phyloP scores from a whole-genome alignment of 2,113 vertebrate genomes.

The Felis chaus region DNA sequence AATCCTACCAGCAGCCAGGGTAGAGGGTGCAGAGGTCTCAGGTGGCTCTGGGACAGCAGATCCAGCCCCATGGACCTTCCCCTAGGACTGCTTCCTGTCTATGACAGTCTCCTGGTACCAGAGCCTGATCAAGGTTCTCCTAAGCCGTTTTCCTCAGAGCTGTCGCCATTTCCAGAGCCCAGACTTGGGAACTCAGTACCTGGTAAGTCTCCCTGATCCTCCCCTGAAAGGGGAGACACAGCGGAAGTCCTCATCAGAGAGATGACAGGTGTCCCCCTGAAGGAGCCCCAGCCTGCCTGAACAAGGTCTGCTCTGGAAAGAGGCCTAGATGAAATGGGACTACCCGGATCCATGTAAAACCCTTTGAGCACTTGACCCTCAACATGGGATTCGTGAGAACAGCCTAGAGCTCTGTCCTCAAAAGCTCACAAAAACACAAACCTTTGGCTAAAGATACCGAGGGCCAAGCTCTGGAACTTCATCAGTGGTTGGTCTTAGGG shows the following conservation, averaged over 20 bases:
- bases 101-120: conserved; percentile 99
- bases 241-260: neutral
- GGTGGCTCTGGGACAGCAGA: neutral
- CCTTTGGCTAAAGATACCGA: neutral
- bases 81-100: conserved; percentile 95
- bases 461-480: neutral
- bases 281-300: neutral
- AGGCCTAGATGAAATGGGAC: neutral
- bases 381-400: neutral
- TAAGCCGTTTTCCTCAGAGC: conserved; percentile 97
- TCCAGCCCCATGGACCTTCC: neutral
- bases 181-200: conserved; percentile 94
- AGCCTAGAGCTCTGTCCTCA: neutral
- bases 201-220: conserved; percentile 86
- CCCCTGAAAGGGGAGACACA: neutral
- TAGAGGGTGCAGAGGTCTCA: neutral
- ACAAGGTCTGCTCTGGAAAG: neutral
- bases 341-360: neutral
- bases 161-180: conserved; percentile 95
- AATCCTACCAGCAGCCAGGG: neutral
- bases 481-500: neutral
- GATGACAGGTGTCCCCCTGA: neutral
- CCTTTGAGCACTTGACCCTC: neutral
- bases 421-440: neutral
- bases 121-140: conserved; percentile 96